These are phyloP conservation scores for Ephydatia muelleri DNA, from an alignment of 37 sponge, comb jelly and placozoan genomes.

Conservation along the genomic window DNA sequence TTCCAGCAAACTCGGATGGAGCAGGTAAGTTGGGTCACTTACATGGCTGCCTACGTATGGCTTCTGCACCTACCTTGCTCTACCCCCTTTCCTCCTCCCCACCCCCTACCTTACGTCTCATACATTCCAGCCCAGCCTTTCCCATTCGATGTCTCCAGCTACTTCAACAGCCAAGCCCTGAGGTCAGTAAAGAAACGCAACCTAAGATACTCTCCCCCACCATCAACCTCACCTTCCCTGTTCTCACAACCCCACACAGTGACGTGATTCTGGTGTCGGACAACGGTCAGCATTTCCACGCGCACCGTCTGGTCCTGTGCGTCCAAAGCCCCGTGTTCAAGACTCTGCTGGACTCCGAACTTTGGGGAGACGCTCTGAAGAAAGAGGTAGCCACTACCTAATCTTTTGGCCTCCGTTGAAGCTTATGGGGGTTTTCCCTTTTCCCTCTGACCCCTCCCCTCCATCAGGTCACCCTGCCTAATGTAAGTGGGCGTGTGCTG, in stretches of 20 bases:
- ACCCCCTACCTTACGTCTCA: too few species aligned
- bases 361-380: too few species aligned
- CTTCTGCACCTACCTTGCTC: neutral
- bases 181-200: constrained; percentile 28
- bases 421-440: neutral
- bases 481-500: constrained; percentile 47
- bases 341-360: constrained; percentile 76
- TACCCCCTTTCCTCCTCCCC: neutral
- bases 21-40: too few species aligned
- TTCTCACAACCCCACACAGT: constrained; percentile 29
- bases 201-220: neutral
- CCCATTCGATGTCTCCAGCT: constrained; percentile 60
- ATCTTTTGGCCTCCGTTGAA: too few species aligned
- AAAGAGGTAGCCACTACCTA: too few species aligned
- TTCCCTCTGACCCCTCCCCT: neutral
- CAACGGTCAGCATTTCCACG: constrained; percentile 68
- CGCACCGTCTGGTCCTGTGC: constrained; percentile 78
- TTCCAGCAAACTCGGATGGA: neutral
- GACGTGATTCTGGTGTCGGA: too few species aligned
- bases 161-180: constrained; percentile 66
- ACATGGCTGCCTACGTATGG: too few species aligned
- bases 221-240: neutral
- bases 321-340: constrained; percentile 81
- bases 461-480: constrained; percentile 48
- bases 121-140: too few species aligned